Evolutionary conservation across 2,888 invertebrate species (phyloP), one percentile per base, ranked within the genome.

Genomic region (Agrenia bidenticulata): DNA sequence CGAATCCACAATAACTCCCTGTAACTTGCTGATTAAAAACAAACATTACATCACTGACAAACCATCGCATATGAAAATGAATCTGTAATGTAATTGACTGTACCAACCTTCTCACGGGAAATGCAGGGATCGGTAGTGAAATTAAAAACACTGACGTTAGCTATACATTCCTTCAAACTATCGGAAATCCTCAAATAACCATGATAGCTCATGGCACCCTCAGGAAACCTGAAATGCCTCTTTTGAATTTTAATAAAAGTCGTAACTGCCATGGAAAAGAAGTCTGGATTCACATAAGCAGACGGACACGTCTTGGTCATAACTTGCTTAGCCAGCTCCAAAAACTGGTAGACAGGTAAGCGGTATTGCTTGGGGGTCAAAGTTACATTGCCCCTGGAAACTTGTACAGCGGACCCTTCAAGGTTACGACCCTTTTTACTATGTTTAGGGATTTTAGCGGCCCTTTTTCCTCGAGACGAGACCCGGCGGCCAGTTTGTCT

Each of bases 241-340:
- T 65, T 64, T 24, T 70, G 67, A 13, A 70, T 56, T 21, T 51
- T 50, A 11, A 67, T 65, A 45, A 74, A 74, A 0, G 66, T 41
- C 7, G 51, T 21, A 1, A 67, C 59, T 5, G 73, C 68, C 21
- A 72, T 39, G 27, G 72, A 64, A 4, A 70, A 60, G 61, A 72
- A 72, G 11, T 49, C 42, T 1, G 63, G 62, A 2, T 63, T 61
- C 4, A 74, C 69, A 39, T 74, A 74, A 50, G 58, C 58, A 0
- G 56, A 27, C 1, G 73, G 73, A 42, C 73, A 74, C 0, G 67
- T 67, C 57, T 64, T 70, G n/a, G 64, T 51, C 41, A 67, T 70
- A 17, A 74, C 63, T 24, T 69, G 55, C 50, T 66, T 69, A 1
- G 66, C 61, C 23, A 74, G 49, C 15, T 74, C 66, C 17, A 74